Evolutionary conservation across 2,113 vertebrate species (phyloP).

Genomic region (Cebidichthys violaceus): DNA sequence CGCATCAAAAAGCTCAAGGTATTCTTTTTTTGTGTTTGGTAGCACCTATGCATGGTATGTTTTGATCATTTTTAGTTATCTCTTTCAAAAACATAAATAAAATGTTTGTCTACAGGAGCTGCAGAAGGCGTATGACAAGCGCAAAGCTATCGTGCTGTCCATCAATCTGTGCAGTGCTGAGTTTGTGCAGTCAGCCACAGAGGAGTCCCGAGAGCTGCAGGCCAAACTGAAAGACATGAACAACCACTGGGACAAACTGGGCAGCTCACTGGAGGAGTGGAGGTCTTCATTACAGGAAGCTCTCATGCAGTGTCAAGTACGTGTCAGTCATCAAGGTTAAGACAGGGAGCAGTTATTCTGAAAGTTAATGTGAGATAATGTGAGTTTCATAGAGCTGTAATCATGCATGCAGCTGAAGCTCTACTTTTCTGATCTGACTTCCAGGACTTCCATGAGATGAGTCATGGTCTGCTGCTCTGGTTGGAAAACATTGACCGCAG

Average conservation of each 20-base stretch:
- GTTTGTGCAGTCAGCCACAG: slow-evolving; percentile 87
- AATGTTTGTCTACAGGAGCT: slow-evolving; percentile 86
- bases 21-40: not conserved
- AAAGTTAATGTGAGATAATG: no score
- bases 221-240: slow-evolving; percentile 93
- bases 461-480: slow-evolving; percentile 95
- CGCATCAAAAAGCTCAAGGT: slow-evolving; percentile 97
- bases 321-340: slow-evolving; percentile 20
- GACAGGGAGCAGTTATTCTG: not conserved
- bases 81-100: not conserved
- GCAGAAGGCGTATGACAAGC: slow-evolving; percentile 94
- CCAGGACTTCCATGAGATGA: slow-evolving; percentile 98
- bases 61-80: not conserved
- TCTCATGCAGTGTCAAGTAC: slow-evolving; percentile 96
- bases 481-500: slow-evolving; percentile 97
- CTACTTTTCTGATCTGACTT: slow-evolving; percentile 8
- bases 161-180: slow-evolving; percentile 96
- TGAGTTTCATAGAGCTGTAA: not conserved
- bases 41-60: not conserved
- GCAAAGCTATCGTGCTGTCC: slow-evolving; percentile 94
- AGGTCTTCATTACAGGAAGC: slow-evolving; percentile 90
- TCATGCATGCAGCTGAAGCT: not conserved
- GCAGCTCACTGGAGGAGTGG: slow-evolving; percentile 90
- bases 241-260: slow-evolving; percentile 90
- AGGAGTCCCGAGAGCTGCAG: slow-evolving; percentile 88